Evolutionary conservation across 2,113 vertebrate genomes (phyloP).

Genomic region (Panurus biarmicus): DNA sequence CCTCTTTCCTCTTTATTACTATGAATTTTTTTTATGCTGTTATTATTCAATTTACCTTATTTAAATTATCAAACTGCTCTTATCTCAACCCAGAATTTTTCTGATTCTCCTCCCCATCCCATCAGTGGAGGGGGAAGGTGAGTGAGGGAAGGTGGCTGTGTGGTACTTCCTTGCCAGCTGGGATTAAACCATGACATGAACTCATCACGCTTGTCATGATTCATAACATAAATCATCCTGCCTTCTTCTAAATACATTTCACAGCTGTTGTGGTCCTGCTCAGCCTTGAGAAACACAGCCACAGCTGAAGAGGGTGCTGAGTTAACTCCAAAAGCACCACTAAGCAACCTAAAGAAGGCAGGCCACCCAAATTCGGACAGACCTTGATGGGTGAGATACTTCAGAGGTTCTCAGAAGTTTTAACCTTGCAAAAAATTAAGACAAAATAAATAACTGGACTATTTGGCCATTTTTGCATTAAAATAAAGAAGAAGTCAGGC

Average conservation of each 20-base stretch:
- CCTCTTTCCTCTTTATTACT: neutral
- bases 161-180: neutral
- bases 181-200: neutral
- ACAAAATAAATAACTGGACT: neutral
- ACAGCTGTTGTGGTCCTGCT: neutral
- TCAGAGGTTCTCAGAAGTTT: neutral
- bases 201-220: conserved; percentile 29
- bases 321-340: neutral
- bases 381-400: neutral
- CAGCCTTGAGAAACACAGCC: neutral
- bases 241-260: conserved; percentile 13
- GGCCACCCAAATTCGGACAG: neutral
- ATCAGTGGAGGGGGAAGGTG: neutral
- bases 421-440: neutral
- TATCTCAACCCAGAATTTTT: neutral
- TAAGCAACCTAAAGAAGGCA: neutral
- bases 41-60: neutral
- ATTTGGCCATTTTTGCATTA: neutral
- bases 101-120: neutral
- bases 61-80: neutral
- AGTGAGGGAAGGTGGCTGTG: accelerated
- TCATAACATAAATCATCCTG: conserved; percentile 32
- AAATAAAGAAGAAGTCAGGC: neutral
- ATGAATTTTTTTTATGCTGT: neutral
- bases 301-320: neutral